Conservation (phyloP, 2,113 vertebrate species). For the Saccopteryx bilineata region DNA sequence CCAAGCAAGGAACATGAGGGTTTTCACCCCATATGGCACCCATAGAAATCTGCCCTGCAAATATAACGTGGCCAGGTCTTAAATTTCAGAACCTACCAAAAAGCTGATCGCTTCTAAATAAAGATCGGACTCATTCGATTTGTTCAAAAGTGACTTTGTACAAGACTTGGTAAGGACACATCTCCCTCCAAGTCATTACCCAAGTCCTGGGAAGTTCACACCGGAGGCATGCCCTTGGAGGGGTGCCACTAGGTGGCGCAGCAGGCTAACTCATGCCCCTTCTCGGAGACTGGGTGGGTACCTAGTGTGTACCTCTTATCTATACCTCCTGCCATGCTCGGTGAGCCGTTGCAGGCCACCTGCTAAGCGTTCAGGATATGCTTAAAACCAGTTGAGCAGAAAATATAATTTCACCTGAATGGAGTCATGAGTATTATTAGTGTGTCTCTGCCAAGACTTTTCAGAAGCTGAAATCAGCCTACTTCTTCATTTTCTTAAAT, state of each 20-base stretch:
- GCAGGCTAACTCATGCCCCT: neutral
- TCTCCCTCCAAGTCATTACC: neutral
- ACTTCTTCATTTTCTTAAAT: conserved; percentile 45
- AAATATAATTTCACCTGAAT: conserved; percentile 18
- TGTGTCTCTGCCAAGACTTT: conserved; percentile 12
- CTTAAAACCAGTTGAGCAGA: conserved; percentile 26
- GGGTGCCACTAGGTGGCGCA: conserved; percentile 39
- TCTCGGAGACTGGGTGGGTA: no score
- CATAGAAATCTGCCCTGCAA: neutral
- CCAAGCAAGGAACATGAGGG: neutral
- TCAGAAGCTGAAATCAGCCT: neutral
- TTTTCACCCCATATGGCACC: neutral
- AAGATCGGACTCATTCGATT: neutral
- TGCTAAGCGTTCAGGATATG: neutral
- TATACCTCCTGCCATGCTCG: neutral
- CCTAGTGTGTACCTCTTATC: no score
- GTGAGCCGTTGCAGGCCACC: neutral
- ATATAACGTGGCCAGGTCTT: neutral
- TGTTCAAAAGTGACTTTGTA: neutral
- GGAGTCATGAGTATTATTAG: conserved; percentile 4
- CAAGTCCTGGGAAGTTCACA: neutral
- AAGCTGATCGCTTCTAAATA: neutral
- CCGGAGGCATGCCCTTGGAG: rapidly evolving
- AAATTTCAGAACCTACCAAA: neutral
- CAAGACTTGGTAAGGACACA: neutral